Conservation (phyloP, 2,113 vertebrate species). For the Syrmaticus mikado region DNA sequence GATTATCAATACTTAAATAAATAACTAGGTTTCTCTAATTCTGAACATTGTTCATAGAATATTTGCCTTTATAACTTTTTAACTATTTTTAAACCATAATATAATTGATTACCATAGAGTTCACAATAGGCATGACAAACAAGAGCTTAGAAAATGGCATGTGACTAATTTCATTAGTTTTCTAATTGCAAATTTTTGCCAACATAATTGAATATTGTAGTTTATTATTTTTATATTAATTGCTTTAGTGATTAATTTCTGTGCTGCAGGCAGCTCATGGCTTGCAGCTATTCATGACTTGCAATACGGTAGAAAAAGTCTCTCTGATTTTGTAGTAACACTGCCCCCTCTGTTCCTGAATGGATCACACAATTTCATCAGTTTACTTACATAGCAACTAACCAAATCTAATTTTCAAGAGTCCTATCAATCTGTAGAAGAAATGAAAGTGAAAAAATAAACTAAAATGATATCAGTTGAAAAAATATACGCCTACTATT, state of each 20-base stretch:
- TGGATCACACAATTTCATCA: not conserved
- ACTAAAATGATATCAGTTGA: not conserved
- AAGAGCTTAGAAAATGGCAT: not conserved
- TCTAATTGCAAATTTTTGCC: not conserved
- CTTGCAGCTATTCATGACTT: not conserved
- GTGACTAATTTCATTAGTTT: not conserved
- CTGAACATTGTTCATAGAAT: slow-evolving; percentile 22
- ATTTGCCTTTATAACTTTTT: slow-evolving; percentile 25
- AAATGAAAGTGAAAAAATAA: not conserved
- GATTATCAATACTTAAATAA: slow-evolving; percentile 3
- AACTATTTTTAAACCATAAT: not conserved
- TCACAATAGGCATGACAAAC: not conserved
- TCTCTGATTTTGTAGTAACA: not conserved
- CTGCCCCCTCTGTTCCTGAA: not conserved
- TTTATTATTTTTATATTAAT: not conserved
- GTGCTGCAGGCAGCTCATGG: not conserved
- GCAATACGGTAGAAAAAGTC: not conserved
- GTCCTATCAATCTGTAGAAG: not conserved
- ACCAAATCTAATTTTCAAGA: not conserved
- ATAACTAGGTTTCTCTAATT: slow-evolving; percentile 2
- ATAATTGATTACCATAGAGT: not conserved
- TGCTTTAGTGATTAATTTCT: not conserved
- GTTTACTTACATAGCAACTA: not conserved
- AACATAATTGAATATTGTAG: not conserved
- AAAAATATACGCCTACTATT: not conserved